phyloP scores from a whole-genome alignment of 1,140 invertebrate species.

The Tenebrio molitor region DNA sequence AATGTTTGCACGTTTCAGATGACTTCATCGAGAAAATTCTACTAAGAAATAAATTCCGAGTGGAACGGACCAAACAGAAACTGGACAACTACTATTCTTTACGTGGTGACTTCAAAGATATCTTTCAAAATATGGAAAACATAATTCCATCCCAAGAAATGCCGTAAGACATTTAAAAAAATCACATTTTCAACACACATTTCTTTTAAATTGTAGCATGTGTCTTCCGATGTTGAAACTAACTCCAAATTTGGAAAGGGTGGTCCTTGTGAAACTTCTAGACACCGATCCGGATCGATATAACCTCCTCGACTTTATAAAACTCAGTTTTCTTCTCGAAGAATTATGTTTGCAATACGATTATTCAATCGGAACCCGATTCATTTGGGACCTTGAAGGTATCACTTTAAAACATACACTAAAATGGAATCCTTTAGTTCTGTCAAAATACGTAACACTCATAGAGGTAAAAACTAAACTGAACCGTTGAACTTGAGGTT shows the following conservation, averaged over 20 bases:
- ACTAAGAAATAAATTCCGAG: constrained; percentile 37
- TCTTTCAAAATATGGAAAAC: not conserved
- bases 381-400: not conserved
- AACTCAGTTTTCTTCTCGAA: not conserved
- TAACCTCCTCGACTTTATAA: no score
- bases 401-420: not conserved
- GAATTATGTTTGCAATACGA: constrained; percentile 9
- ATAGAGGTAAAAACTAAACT: constrained; percentile 5
- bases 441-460: not conserved
- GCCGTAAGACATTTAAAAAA: constrained; percentile 4
- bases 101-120: not conserved
- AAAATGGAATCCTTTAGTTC: not conserved
- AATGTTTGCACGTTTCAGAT: no score
- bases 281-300: not conserved
- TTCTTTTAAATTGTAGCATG: no score
- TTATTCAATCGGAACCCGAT: not conserved
- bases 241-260: not conserved
- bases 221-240: constrained; percentile 12
- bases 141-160: constrained; percentile 1
- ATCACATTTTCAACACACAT: no score
- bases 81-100: constrained; percentile 25
- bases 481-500: not conserved
- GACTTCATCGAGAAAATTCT: constrained; percentile 22
- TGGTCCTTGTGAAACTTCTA: not conserved
- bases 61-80: constrained; percentile 40